Evolutionary conservation across 2,888 invertebrate genomes (phyloP).

Genomic region (Polymixis flavicincta): DNA sequence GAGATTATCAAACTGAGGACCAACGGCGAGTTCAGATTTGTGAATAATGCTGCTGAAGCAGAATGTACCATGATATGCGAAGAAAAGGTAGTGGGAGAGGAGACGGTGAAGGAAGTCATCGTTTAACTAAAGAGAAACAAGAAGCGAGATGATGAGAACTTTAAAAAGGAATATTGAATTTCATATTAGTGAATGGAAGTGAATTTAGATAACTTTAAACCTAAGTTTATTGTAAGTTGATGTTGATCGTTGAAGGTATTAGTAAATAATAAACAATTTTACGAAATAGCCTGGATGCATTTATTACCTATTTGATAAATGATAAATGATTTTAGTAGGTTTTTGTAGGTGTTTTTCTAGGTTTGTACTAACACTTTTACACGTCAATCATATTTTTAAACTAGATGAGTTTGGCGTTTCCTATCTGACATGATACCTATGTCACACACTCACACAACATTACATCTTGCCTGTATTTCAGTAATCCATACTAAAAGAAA

Average conservation of each 20-base stretch:
- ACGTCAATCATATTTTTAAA: no score
- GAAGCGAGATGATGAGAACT: background rate
- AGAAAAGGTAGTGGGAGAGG: background rate
- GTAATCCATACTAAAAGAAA: no score
- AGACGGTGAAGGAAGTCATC: background rate
- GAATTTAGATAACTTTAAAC: background rate
- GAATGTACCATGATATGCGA: slow-evolving; percentile 24
- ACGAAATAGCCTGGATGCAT: background rate
- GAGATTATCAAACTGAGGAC: slow-evolving; percentile 25
- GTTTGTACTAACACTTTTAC: no score
- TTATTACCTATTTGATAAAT: no score
- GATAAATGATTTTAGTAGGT: no score
- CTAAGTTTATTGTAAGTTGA: background rate
- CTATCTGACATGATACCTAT: no score
- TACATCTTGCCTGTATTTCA: no score
- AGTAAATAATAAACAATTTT: background rate
- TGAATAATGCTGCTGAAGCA: slow-evolving; percentile 20
- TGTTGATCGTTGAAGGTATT: background rate
- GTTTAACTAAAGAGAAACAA: background rate
- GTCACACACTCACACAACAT: no score
- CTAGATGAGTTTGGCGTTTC: no score
- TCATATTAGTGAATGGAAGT: background rate
- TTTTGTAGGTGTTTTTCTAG: no score
- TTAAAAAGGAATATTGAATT: background rate
- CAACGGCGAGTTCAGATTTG: slow-evolving; percentile 20